These are phyloP conservation scores for Embiotoca jacksoni DNA, from an alignment of 2,113 vertebrate species.

Conservation along the genomic window DNA sequence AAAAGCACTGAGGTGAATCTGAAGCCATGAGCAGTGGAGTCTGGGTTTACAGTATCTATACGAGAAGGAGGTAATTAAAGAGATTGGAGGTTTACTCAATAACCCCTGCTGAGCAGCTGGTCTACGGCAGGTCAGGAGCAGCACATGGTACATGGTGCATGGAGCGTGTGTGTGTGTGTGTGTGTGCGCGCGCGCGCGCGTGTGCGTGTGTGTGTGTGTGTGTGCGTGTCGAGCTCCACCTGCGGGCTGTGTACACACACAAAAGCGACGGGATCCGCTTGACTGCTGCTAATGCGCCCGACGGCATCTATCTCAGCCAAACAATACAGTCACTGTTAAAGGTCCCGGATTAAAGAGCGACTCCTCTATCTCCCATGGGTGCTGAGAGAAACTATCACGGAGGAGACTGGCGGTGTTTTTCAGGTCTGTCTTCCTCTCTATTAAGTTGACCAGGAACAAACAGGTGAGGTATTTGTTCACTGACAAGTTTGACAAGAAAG, in stretches of 20 bases:
- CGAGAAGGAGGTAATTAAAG: slow-evolving; percentile 78
- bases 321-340: slow-evolving; percentile 81
- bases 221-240: slow-evolving; percentile 73
- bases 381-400: slow-evolving; percentile 49
- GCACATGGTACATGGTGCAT: slow-evolving; percentile 76
- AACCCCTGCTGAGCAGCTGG: slow-evolving; percentile 83
- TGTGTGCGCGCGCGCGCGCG: slow-evolving; percentile 38
- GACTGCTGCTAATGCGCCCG: slow-evolving; percentile 80
- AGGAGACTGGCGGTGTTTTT: slow-evolving; percentile 10
- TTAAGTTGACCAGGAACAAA: slow-evolving; percentile 57
- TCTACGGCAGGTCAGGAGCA: slow-evolving; percentile 78
- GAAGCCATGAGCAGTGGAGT: slow-evolving; percentile 21
- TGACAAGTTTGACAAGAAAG: slow-evolving; percentile 71
- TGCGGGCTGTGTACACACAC: slow-evolving; percentile 80
- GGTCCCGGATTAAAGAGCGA: slow-evolving; percentile 79
- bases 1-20: slow-evolving; percentile 24
- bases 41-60: slow-evolving; percentile 55
- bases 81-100: slow-evolving; percentile 82
- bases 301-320: slow-evolving; percentile 76
- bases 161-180: slow-evolving; percentile 26
- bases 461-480: slow-evolving; percentile 66
- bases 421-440: slow-evolving; percentile 11
- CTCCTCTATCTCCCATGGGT: slow-evolving; percentile 64
- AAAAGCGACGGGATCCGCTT: slow-evolving; percentile 80
- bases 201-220: slow-evolving; percentile 37